These are phyloP conservation scores for Mesocricetus auratus DNA, from an alignment of 2,113 vertebrate species.

Conservation along the genomic window DNA sequence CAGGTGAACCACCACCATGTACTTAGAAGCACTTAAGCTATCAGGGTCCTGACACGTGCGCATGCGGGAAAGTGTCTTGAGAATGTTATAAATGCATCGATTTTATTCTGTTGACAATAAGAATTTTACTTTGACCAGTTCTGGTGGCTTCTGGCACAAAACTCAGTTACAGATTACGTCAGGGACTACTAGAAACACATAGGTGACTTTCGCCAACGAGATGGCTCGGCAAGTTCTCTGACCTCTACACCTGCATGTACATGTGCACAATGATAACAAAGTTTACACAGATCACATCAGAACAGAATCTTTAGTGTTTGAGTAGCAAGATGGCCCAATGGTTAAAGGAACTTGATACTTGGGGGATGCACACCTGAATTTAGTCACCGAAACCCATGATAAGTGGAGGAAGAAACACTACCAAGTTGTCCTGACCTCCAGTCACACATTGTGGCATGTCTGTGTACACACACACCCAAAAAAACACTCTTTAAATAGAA, in stretches of 20 bases:
- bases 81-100: neutral
- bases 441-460: neutral
- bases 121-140: neutral
- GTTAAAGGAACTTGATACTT: neutral
- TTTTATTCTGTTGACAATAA: slow-evolving; percentile 15
- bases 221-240: neutral
- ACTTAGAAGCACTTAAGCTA: slow-evolving; percentile 1
- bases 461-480: neutral
- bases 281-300: neutral
- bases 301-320: neutral
- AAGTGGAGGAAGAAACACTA: neutral
- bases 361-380: neutral
- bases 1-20: neutral
- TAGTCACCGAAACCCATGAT: neutral
- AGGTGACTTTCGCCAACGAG: neutral
- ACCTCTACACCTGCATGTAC: neutral
- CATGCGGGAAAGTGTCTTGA: neutral
- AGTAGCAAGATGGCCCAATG: neutral
- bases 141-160: slow-evolving; percentile 20
- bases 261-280: neutral
- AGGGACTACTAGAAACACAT: neutral
- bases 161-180: neutral
- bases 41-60: neutral
- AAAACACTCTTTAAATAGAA: neutral
- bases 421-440: neutral